Evolutionary conservation across 2,888 invertebrate species (phyloP), one percentile per base, ranked within the genome.

Genomic region (Argyresthia goedartella): DNA sequence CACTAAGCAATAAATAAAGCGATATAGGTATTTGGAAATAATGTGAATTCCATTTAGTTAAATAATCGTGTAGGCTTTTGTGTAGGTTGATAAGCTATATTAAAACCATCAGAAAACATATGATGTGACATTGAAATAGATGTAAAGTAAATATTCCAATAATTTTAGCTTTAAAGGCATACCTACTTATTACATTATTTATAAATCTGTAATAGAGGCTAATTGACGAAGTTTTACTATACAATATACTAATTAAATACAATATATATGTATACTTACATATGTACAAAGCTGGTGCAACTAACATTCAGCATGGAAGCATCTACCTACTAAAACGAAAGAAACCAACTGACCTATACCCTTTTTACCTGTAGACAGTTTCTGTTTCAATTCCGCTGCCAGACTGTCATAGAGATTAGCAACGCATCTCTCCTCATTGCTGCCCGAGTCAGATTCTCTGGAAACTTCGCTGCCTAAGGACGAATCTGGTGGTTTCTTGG

Each of bases 371-470:
- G 86, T 74, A 74, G 90, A 68, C 88, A 90, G 66, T 86, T 90
- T 85, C 64, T 84, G 73, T 60, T 96, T 91, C 59, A 98, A 78
- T 69, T 98, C 98, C 0, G 96, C 96, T 1, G 97, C 96, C 58
- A 98, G 87, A 42, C 96, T 96, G 72, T 97, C 96, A 73, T 96
- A 97, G 8, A 96, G 88, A 55, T 92, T 93, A 25, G 94, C 91
- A 33, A 94, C 86, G 42, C 82, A 89, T 76, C 91, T 81, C 65
- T 92, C 92, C 71, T 93, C 90, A 60, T 91, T 89, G 67, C 91
- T 89, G 64, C 93, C 91, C 8, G 91, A 91, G 67, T 93, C 91
- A 46, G 92, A 88, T 61, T 92, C 90, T 63, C 92, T 79, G 43
- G 92, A 91, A 0, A 92, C 91, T 65, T 92, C 93, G 60, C 93